Evolutionary conservation across 2,888 invertebrate species (phyloP), one percentile per base, ranked within the genome.

Genomic region (Eupithecia subumbrata): DNA sequence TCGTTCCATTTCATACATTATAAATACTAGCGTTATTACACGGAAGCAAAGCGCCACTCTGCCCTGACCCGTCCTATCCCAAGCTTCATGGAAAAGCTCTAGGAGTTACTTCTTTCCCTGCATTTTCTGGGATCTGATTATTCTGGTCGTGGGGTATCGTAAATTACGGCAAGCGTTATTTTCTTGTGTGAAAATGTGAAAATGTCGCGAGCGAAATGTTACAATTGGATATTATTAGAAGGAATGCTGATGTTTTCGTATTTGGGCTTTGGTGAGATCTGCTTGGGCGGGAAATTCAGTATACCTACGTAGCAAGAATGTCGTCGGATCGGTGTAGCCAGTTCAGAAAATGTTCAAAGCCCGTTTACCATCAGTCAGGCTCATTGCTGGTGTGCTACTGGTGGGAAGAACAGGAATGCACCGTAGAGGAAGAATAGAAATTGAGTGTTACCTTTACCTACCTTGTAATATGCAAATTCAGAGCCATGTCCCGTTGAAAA

Each of bases 1-100:
- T 82, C 81, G 80, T 75, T 74, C 75, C 74, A 78, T 78, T 82
- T 80, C 81, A 71, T 69, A 72, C 79, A 73, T 73, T 81, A 78
- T 76, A 78, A 81, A 78, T 81, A 80, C 78, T 74, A 71, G 76
- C 75, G 56, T 77, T 77, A 79, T 74, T 79, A 79, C 74, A 69
- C 78, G 81, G 81, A 81, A 81, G 80, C 37, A 73, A 25, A 48
- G 12, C 71, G 37, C 77, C 78, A 78, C 64, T 64, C 16, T 74
- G 71, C 30, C 60, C 72, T 70, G 78, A 76, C 73, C 78, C 48
- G 66, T 67, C 72, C 72, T 67, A 78, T 63, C 71, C 71, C 43
- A 72, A 75, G 34, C 63, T 64, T 60, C 12, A 2, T 48, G 45
- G 25, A 70, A 67, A 76, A 22, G 11, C 60, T 30, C 67, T 43